Conservation (phyloP, 2,113 vertebrate species). For the Megaleporinus macrocephalus region DNA sequence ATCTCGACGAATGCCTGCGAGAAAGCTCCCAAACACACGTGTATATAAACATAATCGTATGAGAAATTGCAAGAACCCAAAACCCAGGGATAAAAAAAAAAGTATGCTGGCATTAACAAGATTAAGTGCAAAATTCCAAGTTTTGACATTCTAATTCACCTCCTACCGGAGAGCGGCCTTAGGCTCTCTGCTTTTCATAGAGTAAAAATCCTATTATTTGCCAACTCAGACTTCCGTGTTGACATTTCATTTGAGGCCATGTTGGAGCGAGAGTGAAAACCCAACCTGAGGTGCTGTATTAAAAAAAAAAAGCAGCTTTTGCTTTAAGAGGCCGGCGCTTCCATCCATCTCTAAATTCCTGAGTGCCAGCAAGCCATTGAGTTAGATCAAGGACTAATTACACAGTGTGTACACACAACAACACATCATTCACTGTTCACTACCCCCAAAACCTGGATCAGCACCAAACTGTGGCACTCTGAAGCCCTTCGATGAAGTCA, state of each 20-base stretch:
- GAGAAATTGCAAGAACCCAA: neutral
- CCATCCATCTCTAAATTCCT: conserved; percentile 27
- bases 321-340: conserved; percentile 21
- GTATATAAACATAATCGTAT: neutral
- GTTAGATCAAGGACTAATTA: conserved; percentile 42
- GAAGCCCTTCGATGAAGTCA: neutral
- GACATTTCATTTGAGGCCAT: conserved; percentile 47
- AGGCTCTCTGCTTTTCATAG: conserved; percentile 21
- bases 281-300: conserved; percentile 6
- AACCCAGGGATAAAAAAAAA: neutral
- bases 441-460: conserved; percentile 8
- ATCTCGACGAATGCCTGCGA: neutral
- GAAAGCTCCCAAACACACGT: conserved; percentile 1
- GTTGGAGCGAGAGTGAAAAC: conserved; percentile 31
- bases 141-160: conserved; percentile 49
- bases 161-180: conserved; percentile 20
- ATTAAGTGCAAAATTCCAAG: conserved; percentile 44
- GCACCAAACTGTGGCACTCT: conserved; percentile 1
- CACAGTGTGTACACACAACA: conserved; percentile 29
- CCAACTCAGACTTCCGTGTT: conserved; percentile 42
- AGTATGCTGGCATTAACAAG: conserved; percentile 34
- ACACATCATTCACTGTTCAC: conserved; percentile 36
- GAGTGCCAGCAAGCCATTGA: conserved; percentile 4
- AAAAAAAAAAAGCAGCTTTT: conserved; percentile 13
- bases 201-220: conserved; percentile 24